These are phyloP conservation scores for Cebus imitator DNA, from an alignment of 2,113 vertebrate genomes.

Conservation along the genomic window DNA sequence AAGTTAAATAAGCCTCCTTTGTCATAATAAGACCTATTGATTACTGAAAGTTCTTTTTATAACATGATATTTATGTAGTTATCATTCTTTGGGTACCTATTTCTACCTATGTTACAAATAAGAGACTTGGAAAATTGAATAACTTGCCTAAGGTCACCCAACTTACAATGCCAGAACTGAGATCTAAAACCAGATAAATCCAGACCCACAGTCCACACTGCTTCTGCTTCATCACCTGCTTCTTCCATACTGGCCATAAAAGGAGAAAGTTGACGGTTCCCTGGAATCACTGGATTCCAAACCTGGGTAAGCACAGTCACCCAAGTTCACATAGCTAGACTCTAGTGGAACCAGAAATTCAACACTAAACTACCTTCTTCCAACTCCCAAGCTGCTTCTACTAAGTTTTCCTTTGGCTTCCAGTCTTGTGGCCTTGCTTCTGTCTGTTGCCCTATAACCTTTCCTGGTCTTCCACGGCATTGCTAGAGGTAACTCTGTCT, in stretches of 20 bases:
- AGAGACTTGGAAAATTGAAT: neutral
- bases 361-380: neutral
- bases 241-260: neutral
- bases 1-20: neutral
- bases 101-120: neutral
- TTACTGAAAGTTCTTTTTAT: neutral
- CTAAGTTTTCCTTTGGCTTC: neutral
- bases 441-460: neutral
- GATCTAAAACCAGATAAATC: neutral
- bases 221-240: neutral
- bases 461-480: too few relatives aligned
- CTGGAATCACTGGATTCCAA: neutral
- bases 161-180: neutral
- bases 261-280: neutral
- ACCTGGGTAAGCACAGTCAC: neutral
- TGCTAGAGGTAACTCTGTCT: neutral
- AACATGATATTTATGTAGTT: neutral
- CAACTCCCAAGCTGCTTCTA: neutral
- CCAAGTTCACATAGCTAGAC: neutral
- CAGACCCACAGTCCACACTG: neutral
- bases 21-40: neutral
- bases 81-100: neutral
- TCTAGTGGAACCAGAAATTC: neutral
- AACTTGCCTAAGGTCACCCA: neutral
- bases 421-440: neutral